Base-by-base conservation (phyloP, 2,888 invertebrate species). In the Tetragnatha montana region DNA sequence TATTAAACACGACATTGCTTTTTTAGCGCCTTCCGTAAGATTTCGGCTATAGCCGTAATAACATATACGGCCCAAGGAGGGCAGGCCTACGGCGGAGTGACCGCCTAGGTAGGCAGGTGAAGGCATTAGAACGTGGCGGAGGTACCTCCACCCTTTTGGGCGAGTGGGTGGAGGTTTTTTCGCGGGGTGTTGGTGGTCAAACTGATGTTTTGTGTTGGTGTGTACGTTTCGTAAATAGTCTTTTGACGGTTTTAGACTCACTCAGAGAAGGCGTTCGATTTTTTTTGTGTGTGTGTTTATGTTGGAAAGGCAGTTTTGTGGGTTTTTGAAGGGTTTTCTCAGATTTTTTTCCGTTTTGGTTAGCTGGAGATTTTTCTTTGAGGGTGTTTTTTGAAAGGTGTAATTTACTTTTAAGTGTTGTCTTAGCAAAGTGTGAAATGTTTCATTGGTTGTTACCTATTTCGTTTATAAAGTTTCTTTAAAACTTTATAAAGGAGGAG, bases 41-140 rank as follows among this genome's bases (percentile, higher is more conserved):
- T 85, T 79, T 85, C 50, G 76, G 76, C 50, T 71, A 1, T 4
- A 71, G 73, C 60, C 71, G 50, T 86, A 86, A 86, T 86, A 74
- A 86, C 70, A 85, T 80, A 74, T n/a, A 8, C 70, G 47, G 68
- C 60, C 49, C 17, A 74, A 50, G 81, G 22, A 78, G 73, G 83
- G 75, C 19, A 75, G 83, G 83, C 10, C 79, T 68, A 47, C 22
- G 35, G 79, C 12, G 19, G 70, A 50, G 71, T 71, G 68, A 70
- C 78, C 85, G 85, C 85, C 85, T 85, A 79, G 79, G 76, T 50
- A 35, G 35, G 76, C 87, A 81, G 87, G 82, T 87, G 81, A 76
- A 50, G 22, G 19, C 76, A 69, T 70, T 49, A 76, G 81, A 35
- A 81, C 87, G 81, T 76, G 81, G 71, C 75, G 22, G 68, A 49